Conservation (phyloP, 2,113 vertebrate species). For the Excalfactoria chinensis region DNA sequence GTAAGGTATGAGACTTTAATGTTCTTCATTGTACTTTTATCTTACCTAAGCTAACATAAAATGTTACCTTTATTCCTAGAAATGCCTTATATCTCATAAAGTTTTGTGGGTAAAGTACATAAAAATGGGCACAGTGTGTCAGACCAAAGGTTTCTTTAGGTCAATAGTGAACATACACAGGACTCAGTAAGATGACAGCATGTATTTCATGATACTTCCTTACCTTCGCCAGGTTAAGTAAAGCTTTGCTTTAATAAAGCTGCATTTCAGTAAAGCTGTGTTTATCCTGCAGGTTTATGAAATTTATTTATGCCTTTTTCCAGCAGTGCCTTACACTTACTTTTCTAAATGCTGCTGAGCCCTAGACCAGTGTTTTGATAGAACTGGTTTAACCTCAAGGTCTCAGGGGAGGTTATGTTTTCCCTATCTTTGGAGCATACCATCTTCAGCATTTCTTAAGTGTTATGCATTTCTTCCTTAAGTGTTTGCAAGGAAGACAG, state of each 20-base stretch:
- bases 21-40: not conserved
- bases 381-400: not conserved
- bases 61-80: not conserved
- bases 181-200: accelerated
- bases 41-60: not conserved
- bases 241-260: too few species aligned
- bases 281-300: not conserved
- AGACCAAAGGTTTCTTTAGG: accelerated
- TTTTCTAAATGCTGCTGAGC: not conserved
- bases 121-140: not conserved
- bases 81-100: not conserved
- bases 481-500: not conserved
- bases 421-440: not conserved
- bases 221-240: too few species aligned
- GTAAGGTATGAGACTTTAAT: not conserved
- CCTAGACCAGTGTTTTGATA: not conserved
- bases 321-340: not conserved
- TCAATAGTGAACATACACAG: not conserved
- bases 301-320: not conserved
- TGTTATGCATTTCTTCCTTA: not conserved
- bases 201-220: not conserved
- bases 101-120: not conserved
- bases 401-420: not conserved
- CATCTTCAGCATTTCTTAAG: not conserved
- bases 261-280: not conserved